A percentile compares a stretch with the other conserved stretches of the same genome.
Evolutionary conservation across 64 coral and sea anemone species (phyloP).

Genomic region (Anthopleura sola): DNA sequence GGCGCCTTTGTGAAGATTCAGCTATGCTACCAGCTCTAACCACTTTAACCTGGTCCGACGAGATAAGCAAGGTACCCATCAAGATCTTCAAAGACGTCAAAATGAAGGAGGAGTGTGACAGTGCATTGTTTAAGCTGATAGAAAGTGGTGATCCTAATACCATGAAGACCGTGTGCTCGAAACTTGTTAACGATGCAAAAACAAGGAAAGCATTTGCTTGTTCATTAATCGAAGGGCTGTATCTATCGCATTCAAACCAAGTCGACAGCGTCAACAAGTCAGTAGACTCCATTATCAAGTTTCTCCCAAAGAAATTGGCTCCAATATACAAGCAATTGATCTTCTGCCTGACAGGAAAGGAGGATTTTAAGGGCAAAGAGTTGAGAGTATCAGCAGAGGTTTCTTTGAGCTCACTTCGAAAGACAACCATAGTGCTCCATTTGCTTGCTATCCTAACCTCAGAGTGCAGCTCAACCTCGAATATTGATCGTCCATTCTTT

Average conservation of each 20-base stretch:
- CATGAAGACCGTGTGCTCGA: neutral
- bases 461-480: neutral
- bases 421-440: conserved; percentile 31
- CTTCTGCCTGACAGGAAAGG: conserved; percentile 35
- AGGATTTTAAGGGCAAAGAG: conserved; percentile 55
- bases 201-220: conserved; percentile 36
- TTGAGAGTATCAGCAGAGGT: conserved; percentile 65
- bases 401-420: conserved; percentile 40
- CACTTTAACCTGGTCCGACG: neutral
- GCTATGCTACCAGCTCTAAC: neutral
- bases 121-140: neutral
- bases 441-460: conserved; percentile 53
- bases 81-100: neutral
- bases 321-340: conserved; percentile 34
- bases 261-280: conserved; percentile 78
- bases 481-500: conserved; percentile 4
- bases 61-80: neutral
- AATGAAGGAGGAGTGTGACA: neutral
- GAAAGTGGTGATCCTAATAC: neutral
- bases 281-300: conserved; percentile 27
- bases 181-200: conserved; percentile 1
- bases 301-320: conserved; percentile 7
- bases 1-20: neutral
- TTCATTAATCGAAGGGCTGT: conserved; percentile 52
- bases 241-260: conserved; percentile 38